Evolutionary conservation across 30 jellyfish, hydroid and myxozoan genomes (phyloP).

Genomic region (Pelagia noctiluca): DNA sequence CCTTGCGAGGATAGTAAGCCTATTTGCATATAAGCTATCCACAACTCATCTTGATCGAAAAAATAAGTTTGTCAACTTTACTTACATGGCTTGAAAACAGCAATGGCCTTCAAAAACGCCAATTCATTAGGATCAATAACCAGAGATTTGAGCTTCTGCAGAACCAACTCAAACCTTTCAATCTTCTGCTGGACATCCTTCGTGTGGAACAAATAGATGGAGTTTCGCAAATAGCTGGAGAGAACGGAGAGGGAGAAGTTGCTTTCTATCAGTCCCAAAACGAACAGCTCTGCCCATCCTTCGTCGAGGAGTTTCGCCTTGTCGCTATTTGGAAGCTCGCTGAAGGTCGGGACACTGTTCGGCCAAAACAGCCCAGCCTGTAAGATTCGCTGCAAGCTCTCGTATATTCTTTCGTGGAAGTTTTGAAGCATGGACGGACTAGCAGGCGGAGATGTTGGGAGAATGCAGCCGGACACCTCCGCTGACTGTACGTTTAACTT

Average conservation of each 20-base stretch:
- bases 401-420: constrained; percentile 58
- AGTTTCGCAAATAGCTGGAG: constrained; percentile 56
- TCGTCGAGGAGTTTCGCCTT: constrained; percentile 74
- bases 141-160: constrained; percentile 66
- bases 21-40: background rate
- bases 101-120: constrained; percentile 83
- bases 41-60: background rate
- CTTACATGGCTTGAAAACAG: constrained; percentile 91
- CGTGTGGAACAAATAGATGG: constrained; percentile 28
- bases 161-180: constrained; percentile 59
- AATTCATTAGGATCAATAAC: constrained; percentile 82
- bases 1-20: too few relatives aligned
- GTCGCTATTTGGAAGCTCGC: constrained; percentile 79
- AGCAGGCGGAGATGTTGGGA: constrained; percentile 75
- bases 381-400: constrained; percentile 54
- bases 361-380: constrained; percentile 76
- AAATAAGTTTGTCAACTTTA: background rate
- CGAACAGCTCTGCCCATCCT: constrained; percentile 82
- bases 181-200: constrained; percentile 48
- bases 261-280: constrained; percentile 66
- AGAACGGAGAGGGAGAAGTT: constrained; percentile 63
- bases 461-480: background rate
- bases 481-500: constrained; percentile 25
- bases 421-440: constrained; percentile 64
- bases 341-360: constrained; percentile 73